These are phyloP conservation scores for Sebastes kiyomatsui DNA, from an alignment of 2,797 vertebrate species.

Conservation along the genomic window DNA sequence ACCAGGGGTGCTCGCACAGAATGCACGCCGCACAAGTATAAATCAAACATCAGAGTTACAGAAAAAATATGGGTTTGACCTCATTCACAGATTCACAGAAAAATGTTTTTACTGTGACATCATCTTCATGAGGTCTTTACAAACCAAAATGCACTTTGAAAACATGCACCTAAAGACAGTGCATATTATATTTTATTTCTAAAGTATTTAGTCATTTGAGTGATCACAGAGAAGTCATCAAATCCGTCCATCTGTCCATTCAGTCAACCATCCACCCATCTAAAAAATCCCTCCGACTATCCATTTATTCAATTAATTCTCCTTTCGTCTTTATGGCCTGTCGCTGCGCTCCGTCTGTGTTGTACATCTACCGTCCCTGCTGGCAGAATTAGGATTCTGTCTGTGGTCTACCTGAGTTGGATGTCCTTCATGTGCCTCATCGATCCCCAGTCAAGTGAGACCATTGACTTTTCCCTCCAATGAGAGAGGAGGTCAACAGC, in stretches of 20 bases:
- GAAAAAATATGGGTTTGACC: neutral
- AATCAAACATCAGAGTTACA: neutral
- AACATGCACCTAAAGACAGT: neutral
- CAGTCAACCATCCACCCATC: neutral
- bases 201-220: neutral
- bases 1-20: rapidly evolving
- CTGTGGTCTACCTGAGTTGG: conserved; percentile 46
- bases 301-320: conserved; percentile 29
- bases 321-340: conserved; percentile 16
- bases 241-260: conserved; percentile 2
- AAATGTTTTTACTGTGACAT: neutral
- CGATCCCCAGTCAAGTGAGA: conserved; percentile 64
- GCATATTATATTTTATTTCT: neutral
- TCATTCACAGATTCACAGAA: neutral
- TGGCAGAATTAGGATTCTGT: conserved; percentile 54
- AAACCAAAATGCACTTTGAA: neutral
- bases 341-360: conserved; percentile 6
- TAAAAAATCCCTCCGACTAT: neutral
- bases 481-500: conserved; percentile 41
- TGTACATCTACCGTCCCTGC: neutral
- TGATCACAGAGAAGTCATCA: conserved; percentile 15
- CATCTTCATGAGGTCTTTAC: neutral
- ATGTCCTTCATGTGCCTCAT: conserved; percentile 62
- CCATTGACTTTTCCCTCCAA: conserved; percentile 55
- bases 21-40: too few species aligned